These are phyloP conservation scores for Limonius californicus DNA, from an alignment of 1,140 invertebrate species.

Conservation along the genomic window DNA sequence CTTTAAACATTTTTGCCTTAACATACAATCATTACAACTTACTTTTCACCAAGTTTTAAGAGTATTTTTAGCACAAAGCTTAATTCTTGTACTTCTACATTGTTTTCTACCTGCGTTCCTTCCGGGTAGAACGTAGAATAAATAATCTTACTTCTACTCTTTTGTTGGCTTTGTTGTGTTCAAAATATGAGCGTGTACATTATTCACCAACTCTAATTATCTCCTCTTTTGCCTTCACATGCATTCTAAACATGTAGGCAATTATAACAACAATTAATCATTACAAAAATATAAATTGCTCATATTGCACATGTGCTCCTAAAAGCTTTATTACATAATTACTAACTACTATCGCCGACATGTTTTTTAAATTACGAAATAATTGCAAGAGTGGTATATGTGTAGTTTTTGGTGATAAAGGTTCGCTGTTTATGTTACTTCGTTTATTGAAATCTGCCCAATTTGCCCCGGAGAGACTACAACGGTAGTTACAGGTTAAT, in stretches of 20 bases:
- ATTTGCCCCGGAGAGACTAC: neutral
- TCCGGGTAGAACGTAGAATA: conserved; percentile 27
- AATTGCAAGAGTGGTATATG: no score
- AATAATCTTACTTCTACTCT: conserved; percentile 29
- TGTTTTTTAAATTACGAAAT: neutral
- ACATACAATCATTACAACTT: neutral
- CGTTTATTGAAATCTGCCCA: neutral
- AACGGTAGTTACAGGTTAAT: neutral
- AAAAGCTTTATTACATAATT: neutral
- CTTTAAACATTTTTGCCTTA: neutral
- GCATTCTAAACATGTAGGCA: conserved; percentile 19
- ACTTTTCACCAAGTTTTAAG: neutral
- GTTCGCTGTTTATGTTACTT: neutral
- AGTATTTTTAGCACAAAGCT: conserved; percentile 4
- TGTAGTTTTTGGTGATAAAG: neutral
- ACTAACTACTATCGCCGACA: neutral
- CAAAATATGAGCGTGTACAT: conserved; percentile 25
- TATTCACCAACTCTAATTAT: conserved; percentile 28
- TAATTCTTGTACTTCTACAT: conserved; percentile 3
- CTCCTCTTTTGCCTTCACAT: conserved; percentile 22
- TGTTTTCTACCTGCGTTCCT: conserved; percentile 25
- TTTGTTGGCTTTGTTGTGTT: conserved; percentile 28
- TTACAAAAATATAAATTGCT: neutral
- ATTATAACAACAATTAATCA: conserved; percentile 2
- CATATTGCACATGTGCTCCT: neutral